phyloP scores from a whole-genome alignment of 2,113 vertebrate species.

The Burhinus oedicnemus region DNA sequence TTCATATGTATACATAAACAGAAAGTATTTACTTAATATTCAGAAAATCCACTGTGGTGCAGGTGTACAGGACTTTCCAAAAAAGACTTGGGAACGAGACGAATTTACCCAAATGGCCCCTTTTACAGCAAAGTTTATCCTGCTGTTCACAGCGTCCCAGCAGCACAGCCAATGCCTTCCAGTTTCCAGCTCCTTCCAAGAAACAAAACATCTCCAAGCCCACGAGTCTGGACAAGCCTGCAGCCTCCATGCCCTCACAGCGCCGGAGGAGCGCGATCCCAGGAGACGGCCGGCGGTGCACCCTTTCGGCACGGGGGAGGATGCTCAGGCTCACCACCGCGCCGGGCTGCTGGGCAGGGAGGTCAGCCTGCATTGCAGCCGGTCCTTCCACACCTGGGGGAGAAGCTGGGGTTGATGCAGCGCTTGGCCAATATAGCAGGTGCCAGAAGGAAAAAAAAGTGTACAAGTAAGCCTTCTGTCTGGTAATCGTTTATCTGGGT shows the following conservation, averaged over 20 bases:
- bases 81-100: background rate
- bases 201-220: background rate
- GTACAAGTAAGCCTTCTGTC: background rate
- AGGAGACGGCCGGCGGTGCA: rapidly evolving
- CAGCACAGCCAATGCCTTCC: slow-evolving; percentile 1
- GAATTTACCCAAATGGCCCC: slow-evolving; percentile 6
- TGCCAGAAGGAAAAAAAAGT: background rate
- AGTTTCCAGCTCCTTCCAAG: slow-evolving; percentile 1
- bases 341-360: background rate
- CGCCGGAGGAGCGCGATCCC: rapidly evolving
- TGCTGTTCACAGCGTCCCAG: background rate
- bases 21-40: background rate
- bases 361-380: background rate
- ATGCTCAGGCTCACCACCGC: rapidly evolving
- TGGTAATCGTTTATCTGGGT: background rate
- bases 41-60: slow-evolving; percentile 26
- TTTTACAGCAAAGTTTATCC: slow-evolving; percentile 4
- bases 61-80: slow-evolving; percentile 32
- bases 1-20: background rate
- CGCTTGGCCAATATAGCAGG: background rate
- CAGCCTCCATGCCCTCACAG: rapidly evolving
- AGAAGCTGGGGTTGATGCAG: background rate
- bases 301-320: rapidly evolving
- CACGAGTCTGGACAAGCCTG: rapidly evolving
- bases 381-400: background rate